Conservation (phyloP, 2,797 vertebrate species). For the Anas georgica region DNA sequence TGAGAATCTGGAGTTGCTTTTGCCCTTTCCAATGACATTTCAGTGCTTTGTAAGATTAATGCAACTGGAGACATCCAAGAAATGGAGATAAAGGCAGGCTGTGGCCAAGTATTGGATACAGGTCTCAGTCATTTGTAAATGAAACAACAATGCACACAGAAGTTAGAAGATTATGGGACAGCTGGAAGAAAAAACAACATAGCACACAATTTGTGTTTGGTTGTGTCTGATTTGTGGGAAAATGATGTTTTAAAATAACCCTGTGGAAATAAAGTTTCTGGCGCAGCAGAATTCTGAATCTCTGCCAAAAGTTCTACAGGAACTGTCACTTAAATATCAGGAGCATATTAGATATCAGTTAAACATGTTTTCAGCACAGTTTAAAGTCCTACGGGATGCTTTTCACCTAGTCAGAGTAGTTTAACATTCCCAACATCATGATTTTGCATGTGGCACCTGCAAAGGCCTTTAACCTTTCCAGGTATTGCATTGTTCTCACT, state of each 20-base stretch:
- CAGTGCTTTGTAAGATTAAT: slow-evolving; percentile 77
- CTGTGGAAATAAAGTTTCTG: background rate
- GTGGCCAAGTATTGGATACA: slow-evolving; percentile 78
- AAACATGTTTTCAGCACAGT: background rate
- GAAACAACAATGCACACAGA: background rate
- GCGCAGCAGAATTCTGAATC: background rate
- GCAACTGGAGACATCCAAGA: slow-evolving; percentile 84
- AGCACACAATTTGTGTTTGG: background rate
- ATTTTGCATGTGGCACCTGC: background rate
- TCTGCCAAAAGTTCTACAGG: background rate
- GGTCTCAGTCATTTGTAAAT: slow-evolving; percentile 82
- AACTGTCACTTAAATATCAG: background rate
- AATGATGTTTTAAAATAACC: background rate
- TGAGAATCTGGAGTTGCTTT: slow-evolving; percentile 79
- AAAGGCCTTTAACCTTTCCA: background rate
- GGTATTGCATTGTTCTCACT: background rate
- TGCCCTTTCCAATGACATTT: slow-evolving; percentile 76
- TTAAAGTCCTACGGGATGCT: background rate
- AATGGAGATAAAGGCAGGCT: slow-evolving; percentile 78
- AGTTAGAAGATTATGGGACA: background rate
- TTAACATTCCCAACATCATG: background rate
- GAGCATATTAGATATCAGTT: background rate
- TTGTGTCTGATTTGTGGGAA: background rate
- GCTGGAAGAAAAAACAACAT: background rate
- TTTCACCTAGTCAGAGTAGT: background rate